Percentiles rank a stretch among this genome's conserved stretches.
phyloP scores from a whole-genome alignment of 2,113 vertebrate genomes.

The Rhynchopsitta pachyrhyncha region DNA sequence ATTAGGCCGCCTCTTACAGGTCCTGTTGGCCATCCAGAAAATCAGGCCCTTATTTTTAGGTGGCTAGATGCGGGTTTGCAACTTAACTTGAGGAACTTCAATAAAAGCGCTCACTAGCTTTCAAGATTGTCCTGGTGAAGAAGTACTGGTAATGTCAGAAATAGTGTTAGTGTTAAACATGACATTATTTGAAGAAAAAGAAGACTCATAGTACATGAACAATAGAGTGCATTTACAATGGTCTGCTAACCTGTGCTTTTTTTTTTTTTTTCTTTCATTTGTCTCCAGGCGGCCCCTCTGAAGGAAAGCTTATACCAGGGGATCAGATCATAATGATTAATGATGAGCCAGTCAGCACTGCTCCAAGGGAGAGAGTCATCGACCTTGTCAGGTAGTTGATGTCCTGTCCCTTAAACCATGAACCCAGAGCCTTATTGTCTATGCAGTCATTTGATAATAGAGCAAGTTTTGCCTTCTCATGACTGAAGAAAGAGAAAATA shows the following conservation, averaged over 20 bases:
- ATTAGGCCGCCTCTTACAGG: rapidly evolving
- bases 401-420: slow-evolving; percentile 21
- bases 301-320: slow-evolving; percentile 93
- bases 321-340: slow-evolving; percentile 99
- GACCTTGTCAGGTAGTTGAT: slow-evolving; percentile 94
- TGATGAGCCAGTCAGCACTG: slow-evolving; percentile 92
- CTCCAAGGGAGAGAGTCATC: slow-evolving; percentile 94
- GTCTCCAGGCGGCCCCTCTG: slow-evolving; percentile 91
- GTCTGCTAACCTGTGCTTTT: slow-evolving; percentile 32
- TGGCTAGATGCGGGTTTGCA: neutral
- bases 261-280: slow-evolving; percentile 6
- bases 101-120: neutral
- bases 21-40: neutral
- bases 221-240: neutral
- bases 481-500: neutral
- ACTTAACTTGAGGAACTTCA: neutral
- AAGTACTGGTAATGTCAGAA: neutral
- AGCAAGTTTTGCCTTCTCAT: neutral
- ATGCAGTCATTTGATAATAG: neutral
- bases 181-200: neutral
- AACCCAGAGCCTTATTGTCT: neutral
- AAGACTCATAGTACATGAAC: neutral
- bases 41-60: neutral
- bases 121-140: neutral
- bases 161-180: neutral